Conservation (phyloP, 2,888 invertebrate species). For the Julus scandinavius region DNA sequence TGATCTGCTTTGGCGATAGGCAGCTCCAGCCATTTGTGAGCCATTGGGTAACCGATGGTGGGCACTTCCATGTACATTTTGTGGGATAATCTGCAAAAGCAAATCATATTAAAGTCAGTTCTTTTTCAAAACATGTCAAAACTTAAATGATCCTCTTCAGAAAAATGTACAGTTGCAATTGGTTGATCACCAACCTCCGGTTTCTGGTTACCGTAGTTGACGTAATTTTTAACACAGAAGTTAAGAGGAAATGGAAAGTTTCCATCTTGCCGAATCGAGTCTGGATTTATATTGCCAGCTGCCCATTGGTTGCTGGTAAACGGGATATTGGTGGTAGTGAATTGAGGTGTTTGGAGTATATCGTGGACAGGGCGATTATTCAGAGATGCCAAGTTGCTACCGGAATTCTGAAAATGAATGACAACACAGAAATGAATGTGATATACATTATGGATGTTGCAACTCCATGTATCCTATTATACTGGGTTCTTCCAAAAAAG, state of each 20-base stretch:
- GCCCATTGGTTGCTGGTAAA: slow-evolving; percentile 49
- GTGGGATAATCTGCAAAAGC: neutral
- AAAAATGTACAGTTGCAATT: neutral
- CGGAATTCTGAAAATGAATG: neutral
- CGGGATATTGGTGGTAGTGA: neutral
- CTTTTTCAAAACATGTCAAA: neutral
- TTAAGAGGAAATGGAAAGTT: slow-evolving; percentile 50
- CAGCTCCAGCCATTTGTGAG: neutral
- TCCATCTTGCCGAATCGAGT: slow-evolving; percentile 40
- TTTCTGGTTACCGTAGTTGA: slow-evolving; percentile 40
- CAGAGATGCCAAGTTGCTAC: neutral
- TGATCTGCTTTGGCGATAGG: slow-evolving; percentile 31
- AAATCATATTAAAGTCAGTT: neutral
- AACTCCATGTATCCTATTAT: too few relatives aligned
- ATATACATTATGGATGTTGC: neutral
- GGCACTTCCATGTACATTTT: neutral
- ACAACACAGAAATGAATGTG: neutral
- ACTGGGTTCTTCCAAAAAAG: too few relatives aligned
- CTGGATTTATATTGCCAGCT: neutral
- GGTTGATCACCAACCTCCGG: slow-evolving; percentile 42
- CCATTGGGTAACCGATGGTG: neutral
- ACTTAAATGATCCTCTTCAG: neutral
- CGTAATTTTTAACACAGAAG: slow-evolving; percentile 55
- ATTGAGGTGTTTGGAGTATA: neutral
- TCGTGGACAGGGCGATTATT: slow-evolving; percentile 9